Conservation (phyloP, 35 echinoderm and acorn worm species). For the Eucidaris tribuloides region DNA sequence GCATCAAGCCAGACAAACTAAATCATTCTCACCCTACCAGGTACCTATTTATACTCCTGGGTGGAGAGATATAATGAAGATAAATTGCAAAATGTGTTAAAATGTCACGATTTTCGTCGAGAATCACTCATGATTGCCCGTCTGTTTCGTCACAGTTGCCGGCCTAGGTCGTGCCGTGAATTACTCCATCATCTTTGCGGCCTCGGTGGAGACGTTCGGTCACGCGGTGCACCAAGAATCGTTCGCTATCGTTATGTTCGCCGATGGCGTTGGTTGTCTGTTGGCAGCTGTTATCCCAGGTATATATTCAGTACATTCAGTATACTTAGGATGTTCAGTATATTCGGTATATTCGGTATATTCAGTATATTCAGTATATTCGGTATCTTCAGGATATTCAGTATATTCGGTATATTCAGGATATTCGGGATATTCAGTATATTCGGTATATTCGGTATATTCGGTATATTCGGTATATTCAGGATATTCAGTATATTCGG, state of each 20-base stretch:
- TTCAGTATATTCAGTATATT: not conserved
- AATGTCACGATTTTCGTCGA: no score
- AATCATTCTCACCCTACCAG: no score
- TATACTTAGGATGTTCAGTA: not conserved
- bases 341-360: not conserved
- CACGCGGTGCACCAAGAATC: constrained; percentile 9
- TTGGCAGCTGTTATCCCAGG: constrained; percentile 13
- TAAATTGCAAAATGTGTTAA: no score
- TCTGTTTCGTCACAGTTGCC: no score
- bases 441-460: not conserved
- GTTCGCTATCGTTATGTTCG: not conserved
- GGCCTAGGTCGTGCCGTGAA: constrained; percentile 10
- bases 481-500: not conserved
- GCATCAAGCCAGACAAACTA: no score
- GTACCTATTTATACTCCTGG: no score
- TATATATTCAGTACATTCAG: not conserved
- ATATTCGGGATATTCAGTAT: not conserved
- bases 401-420: not conserved
- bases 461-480: not conserved
- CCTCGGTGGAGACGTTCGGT: constrained; percentile 13
- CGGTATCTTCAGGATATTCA: no score
- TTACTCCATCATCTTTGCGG: constrained; percentile 7
- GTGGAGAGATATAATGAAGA: no score
- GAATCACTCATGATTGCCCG: no score
- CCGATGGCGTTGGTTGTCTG: not conserved